These are phyloP conservation scores for Orussus abietinus DNA, from an alignment of 1,140 invertebrate species.

Conservation along the genomic window DNA sequence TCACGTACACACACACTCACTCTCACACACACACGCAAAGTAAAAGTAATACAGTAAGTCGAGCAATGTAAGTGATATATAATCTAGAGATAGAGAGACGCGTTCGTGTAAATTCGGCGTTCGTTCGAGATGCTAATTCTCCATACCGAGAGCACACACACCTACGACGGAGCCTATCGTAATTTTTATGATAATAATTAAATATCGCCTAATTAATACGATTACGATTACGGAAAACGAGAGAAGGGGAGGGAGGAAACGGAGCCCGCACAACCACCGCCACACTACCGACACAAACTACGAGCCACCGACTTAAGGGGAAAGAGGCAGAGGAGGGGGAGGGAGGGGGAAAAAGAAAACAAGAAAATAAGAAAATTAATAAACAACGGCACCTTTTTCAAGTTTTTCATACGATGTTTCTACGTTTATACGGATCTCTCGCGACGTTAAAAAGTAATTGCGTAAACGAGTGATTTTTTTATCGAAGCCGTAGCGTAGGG, in stretches of 20 bases:
- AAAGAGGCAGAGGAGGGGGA: too few relatives aligned
- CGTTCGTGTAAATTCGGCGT: constrained; percentile 46
- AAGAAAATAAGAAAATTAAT: constrained; percentile 21
- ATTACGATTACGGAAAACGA: too few relatives aligned
- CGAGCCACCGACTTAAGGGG: too few relatives aligned
- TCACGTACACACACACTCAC: constrained; percentile 24
- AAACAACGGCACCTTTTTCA: constrained; percentile 40
- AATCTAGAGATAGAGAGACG: constrained; percentile 43
- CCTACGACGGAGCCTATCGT: constrained; percentile 38
- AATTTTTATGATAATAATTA: constrained; percentile 42
- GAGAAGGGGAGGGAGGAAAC: too few relatives aligned
- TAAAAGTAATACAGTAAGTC: constrained; percentile 39
- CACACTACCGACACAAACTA: constrained; percentile 16
- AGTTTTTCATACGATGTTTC: constrained; percentile 45
- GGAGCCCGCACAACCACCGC: constrained; percentile 32
- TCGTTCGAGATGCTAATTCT: constrained; percentile 43
- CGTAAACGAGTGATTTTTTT: constrained; percentile 20
- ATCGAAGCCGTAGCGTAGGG: constrained; percentile 44
- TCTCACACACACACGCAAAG: constrained; percentile 19
- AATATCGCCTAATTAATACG: constrained; percentile 41
- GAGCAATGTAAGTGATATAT: constrained; percentile 48
- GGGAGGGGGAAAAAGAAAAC: constrained; percentile 13
- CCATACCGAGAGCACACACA: constrained; percentile 30
- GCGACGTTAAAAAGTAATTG: constrained; percentile 20
- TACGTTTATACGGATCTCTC: constrained; percentile 50